Evolutionary conservation across 2,113 vertebrate genomes (phyloP).

Genomic region (Callospermophilus lateralis): DNA sequence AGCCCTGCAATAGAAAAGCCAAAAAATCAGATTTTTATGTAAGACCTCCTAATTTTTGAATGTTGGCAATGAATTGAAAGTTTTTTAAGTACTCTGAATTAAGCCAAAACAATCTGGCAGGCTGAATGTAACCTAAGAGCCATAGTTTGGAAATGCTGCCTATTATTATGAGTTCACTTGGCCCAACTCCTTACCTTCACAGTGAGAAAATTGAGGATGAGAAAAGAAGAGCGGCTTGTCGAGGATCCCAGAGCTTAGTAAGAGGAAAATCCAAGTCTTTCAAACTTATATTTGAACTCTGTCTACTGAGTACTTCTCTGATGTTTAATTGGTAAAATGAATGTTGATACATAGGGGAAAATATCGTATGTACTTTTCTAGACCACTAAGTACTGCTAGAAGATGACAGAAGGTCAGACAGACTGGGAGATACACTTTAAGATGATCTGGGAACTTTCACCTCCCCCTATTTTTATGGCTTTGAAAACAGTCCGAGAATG

Average conservation of each 20-base stretch:
- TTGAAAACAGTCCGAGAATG: not conserved
- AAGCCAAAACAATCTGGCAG: not conserved
- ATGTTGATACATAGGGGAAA: not conserved
- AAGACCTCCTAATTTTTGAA: constrained; percentile 36
- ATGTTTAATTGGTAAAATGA: not conserved
- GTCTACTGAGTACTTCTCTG: not conserved
- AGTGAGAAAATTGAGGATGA: not conserved
- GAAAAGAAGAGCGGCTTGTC: not conserved
- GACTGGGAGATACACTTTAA: not conserved
- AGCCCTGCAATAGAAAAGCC: not conserved
- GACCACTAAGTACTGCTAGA: not conserved
- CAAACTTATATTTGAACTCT: not conserved
- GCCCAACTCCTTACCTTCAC: not conserved
- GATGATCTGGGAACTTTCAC: not conserved
- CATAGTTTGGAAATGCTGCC: not conserved
- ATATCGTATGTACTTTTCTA: not conserved
- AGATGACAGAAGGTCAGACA: not conserved
- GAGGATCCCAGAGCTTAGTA: not conserved
- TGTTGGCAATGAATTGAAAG: not conserved
- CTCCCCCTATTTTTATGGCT: not conserved
- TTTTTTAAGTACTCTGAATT: not conserved
- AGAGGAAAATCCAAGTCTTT: not conserved
- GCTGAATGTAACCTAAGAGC: not conserved
- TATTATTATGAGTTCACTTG: not conserved
- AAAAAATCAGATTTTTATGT: not conserved